These are phyloP conservation scores for Bostrychus sinensis DNA, from an alignment of 2,113 vertebrate genomes.

Conservation along the genomic window DNA sequence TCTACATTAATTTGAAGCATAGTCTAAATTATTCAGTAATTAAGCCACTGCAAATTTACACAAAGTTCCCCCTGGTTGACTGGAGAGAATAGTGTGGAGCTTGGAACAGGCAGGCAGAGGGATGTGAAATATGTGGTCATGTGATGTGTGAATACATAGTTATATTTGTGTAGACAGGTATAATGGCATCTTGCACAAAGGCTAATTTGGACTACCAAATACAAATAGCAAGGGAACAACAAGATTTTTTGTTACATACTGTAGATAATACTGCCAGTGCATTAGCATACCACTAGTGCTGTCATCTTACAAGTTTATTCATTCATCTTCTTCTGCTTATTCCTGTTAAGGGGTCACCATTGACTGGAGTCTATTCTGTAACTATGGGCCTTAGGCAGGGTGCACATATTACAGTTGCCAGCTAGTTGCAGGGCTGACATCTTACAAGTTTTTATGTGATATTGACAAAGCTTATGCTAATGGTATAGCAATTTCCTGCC, in stretches of 20 bases:
- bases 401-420: no score
- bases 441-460: no score
- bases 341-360: no score
- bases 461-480: no score
- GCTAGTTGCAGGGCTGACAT: no score
- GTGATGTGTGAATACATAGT: constrained; percentile 30
- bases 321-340: no score
- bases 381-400: no score
- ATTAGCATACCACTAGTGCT: no score
- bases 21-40: constrained; percentile 83
- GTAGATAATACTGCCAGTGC: no score
- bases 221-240: constrained; percentile 13
- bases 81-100: constrained; percentile 62
- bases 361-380: no score
- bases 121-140: constrained; percentile 63
- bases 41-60: constrained; percentile 80
- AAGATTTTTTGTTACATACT: constrained; percentile 11
- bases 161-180: constrained; percentile 24
- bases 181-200: constrained; percentile 10
- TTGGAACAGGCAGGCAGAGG: constrained; percentile 41
- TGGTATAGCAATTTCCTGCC: no score
- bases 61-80: constrained; percentile 77
- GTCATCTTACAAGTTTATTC: no score
- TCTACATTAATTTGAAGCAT: constrained; percentile 80
- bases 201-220: constrained; percentile 15